A percentile compares a stretch with the other conserved stretches of the same genome.
Evolutionary conservation across 2,888 invertebrate species (phyloP).

Genomic region (Melieria crassipennis): DNA sequence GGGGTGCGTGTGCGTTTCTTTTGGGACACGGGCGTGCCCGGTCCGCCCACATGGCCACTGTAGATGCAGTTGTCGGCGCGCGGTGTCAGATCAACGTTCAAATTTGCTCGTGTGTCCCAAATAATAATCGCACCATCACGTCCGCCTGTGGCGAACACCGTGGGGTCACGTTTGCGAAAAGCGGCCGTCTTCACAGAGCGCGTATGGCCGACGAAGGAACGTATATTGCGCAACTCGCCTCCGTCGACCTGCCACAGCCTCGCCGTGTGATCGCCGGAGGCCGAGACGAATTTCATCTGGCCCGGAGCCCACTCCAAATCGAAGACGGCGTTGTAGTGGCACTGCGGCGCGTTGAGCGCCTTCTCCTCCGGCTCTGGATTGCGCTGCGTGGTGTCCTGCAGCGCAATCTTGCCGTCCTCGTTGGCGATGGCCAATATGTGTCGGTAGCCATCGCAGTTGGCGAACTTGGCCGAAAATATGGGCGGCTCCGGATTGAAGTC

Average conservation of each 20-base stretch:
- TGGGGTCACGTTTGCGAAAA: slow-evolving; percentile 75
- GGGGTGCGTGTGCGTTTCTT: slow-evolving; percentile 65
- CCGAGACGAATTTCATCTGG: slow-evolving; percentile 82
- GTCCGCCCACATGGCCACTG: slow-evolving; percentile 63
- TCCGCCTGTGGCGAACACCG: slow-evolving; percentile 87
- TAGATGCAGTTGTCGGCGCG: slow-evolving; percentile 78
- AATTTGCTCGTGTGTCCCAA: slow-evolving; percentile 79
- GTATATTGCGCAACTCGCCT: slow-evolving; percentile 66
- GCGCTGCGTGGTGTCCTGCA: slow-evolving; percentile 68
- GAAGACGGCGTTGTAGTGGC: slow-evolving; percentile 89
- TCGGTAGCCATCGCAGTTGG: slow-evolving; percentile 73
- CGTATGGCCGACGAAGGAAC: slow-evolving; percentile 79
- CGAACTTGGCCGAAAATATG: slow-evolving; percentile 83
- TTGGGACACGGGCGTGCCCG: slow-evolving; percentile 69
- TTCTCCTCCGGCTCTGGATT: slow-evolving; percentile 64
- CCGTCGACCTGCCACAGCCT: slow-evolving; percentile 79
- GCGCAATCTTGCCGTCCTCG: slow-evolving; percentile 78
- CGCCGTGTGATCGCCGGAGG: slow-evolving; percentile 85
- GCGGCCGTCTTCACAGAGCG: slow-evolving; percentile 85
- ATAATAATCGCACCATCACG: slow-evolving; percentile 87
- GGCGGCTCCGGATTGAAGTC: slow-evolving; percentile 75
- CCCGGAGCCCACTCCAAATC: slow-evolving; percentile 87
- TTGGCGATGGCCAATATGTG: slow-evolving; percentile 84
- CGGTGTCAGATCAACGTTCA: slow-evolving; percentile 65
- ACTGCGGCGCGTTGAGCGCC: slow-evolving; percentile 68